phyloP scores from a whole-genome alignment of 1,140 invertebrate species.

The Planococcus citri region DNA sequence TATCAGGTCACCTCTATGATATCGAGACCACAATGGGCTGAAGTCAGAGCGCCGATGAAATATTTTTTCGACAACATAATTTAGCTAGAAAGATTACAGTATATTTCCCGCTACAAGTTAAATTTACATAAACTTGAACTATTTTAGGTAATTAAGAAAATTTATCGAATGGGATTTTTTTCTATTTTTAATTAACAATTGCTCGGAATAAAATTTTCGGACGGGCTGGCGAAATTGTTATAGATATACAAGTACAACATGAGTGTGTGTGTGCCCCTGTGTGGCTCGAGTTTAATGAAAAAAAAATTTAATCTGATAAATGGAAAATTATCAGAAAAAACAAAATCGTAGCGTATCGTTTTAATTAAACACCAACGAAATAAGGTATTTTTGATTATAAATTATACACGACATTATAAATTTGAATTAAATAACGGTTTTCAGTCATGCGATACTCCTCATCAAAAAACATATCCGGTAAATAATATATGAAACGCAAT shows the following conservation, averaged over 20 bases:
- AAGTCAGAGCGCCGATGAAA: too few relatives aligned
- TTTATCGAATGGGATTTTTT: background rate
- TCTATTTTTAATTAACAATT: background rate
- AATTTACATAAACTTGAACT: background rate
- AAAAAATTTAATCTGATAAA: background rate
- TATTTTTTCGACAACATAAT: too few relatives aligned
- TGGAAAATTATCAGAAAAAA: conserved; percentile 4
- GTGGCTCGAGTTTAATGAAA: background rate
- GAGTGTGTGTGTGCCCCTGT: too few relatives aligned
- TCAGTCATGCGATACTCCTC: conserved; percentile 15
- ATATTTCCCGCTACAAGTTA: too few relatives aligned
- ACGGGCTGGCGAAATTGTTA: background rate
- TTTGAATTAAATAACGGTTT: conserved; percentile 16
- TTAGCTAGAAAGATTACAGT: too few relatives aligned
- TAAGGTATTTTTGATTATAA: conserved; percentile 17
- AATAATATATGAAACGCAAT: conserved; percentile 15
- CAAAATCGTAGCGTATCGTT: conserved; percentile 9
- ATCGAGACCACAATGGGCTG: too few relatives aligned
- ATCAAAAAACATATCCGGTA: conserved; percentile 16
- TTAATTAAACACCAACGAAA: conserved; percentile 13
- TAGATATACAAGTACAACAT: too few relatives aligned
- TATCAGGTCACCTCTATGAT: too few relatives aligned
- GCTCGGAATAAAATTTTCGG: background rate
- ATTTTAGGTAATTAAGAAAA: background rate
- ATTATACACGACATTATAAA: conserved; percentile 17